A percentile compares a stretch with the other conserved stretches of the same genome.
Evolutionary conservation across 2,888 invertebrate genomes (phyloP).

Genomic region (Ypsolopha scabrella): DNA sequence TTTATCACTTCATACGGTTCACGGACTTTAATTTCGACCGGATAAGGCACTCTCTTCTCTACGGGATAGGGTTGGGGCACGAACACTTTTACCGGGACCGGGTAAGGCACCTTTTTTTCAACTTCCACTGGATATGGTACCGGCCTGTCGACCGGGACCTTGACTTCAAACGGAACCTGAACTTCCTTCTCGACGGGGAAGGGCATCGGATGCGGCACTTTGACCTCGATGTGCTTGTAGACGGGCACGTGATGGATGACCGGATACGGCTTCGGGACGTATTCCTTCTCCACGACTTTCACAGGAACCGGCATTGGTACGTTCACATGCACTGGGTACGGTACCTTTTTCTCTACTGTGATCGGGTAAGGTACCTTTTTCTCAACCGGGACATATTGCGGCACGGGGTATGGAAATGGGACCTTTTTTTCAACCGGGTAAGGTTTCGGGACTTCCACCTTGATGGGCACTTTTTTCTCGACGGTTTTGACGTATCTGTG

Average conservation of each 20-base stretch:
- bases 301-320: slow-evolving; percentile 54
- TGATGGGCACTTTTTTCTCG: slow-evolving; percentile 62
- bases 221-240: slow-evolving; percentile 47
- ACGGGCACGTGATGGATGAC: slow-evolving; percentile 55
- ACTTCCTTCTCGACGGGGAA: slow-evolving; percentile 47
- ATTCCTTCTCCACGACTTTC: slow-evolving; percentile 62
- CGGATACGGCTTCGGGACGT: slow-evolving; percentile 58
- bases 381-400: slow-evolving; percentile 31
- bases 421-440: slow-evolving; percentile 61
- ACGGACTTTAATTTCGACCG: slow-evolving; percentile 54
- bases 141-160: slow-evolving; percentile 45
- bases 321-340: slow-evolving; percentile 51
- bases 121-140: slow-evolving; percentile 28
- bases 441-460: slow-evolving; percentile 70
- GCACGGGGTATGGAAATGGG: slow-evolving; percentile 39
- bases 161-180: slow-evolving; percentile 54
- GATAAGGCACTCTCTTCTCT: slow-evolving; percentile 59
- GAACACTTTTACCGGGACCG: slow-evolving; percentile 45
- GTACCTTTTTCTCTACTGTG: slow-evolving; percentile 30
- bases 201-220: slow-evolving; percentile 52
- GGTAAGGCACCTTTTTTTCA: slow-evolving; percentile 25
- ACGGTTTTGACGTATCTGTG: slow-evolving; percentile 74
- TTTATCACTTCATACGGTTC: slow-evolving; percentile 54
- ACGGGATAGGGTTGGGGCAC: slow-evolving; percentile 44
- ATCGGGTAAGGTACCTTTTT: slow-evolving; percentile 43